Evolutionary conservation across 2,797 vertebrate genomes (phyloP).

Genomic region (Propithecus perrieri): DNA sequence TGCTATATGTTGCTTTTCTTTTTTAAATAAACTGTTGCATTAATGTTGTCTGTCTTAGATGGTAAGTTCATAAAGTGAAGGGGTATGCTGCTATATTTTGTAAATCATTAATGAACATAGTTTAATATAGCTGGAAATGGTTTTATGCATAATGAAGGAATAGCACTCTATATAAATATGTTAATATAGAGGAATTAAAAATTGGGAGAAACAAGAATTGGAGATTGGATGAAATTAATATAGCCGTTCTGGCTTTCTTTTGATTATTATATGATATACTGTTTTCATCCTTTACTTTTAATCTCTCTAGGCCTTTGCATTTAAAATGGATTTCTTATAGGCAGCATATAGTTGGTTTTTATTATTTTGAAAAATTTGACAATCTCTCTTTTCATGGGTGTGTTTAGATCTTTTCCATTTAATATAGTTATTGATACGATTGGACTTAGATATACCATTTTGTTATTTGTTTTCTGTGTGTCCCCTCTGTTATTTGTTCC

Average conservation of each 20-base stretch:
- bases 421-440: not conserved
- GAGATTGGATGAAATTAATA: slow-evolving; percentile 8
- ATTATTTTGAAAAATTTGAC: slow-evolving; percentile 40
- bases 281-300: slow-evolving; percentile 46
- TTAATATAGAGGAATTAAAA: slow-evolving; percentile 8
- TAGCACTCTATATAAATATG: not conserved
- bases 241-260: slow-evolving; percentile 23
- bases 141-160: not conserved
- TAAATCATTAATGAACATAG: not conserved
- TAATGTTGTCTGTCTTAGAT: not conserved
- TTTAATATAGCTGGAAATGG: not conserved
- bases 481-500: not conserved
- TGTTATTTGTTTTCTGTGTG: not conserved
- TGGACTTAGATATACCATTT: not conserved
- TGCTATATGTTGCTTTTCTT: not conserved
- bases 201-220: not conserved
- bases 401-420: not conserved
- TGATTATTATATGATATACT: not conserved
- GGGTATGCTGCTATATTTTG: not conserved
- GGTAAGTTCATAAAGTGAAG: slow-evolving; percentile 6
- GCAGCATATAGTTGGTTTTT: not conserved
- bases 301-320: not conserved
- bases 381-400: not conserved
- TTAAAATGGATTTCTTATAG: slow-evolving; percentile 16
- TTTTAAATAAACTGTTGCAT: not conserved